Evolutionary conservation across 2,797 vertebrate genomes (phyloP).

Genomic region (Sylvia borin): DNA sequence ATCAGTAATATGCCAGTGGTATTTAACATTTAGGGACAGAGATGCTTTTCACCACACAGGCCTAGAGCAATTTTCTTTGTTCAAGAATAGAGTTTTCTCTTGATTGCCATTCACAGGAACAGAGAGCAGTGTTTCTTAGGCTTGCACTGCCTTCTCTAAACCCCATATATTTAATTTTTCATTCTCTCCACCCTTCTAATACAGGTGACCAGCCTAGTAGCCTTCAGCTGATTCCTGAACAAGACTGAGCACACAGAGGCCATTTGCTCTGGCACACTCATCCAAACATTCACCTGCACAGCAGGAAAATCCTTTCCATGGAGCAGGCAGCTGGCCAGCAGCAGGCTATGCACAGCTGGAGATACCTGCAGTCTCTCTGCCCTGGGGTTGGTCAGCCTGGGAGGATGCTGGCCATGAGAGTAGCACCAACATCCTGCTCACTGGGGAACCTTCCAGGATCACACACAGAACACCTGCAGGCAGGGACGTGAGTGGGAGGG

Average conservation of each 20-base stretch:
- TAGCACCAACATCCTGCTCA: background rate
- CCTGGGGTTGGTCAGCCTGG: background rate
- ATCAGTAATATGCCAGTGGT: background rate
- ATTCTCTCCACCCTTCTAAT: background rate
- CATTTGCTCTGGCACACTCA: background rate
- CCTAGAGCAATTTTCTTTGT: background rate
- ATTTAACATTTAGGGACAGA: slow-evolving; percentile 30
- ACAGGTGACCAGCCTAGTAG: background rate
- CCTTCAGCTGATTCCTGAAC: background rate
- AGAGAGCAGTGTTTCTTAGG: background rate
- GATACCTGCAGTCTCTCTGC: background rate
- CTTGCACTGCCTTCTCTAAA: background rate
- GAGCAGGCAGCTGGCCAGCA: background rate
- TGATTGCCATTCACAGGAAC: background rate
- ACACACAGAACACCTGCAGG: background rate
- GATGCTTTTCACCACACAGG: background rate
- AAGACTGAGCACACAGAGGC: background rate
- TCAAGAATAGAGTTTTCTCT: background rate
- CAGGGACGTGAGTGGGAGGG: background rate
- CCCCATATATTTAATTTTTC: background rate
- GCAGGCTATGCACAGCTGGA: background rate
- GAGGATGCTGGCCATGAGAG: background rate
- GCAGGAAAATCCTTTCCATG: background rate
- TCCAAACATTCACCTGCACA: background rate
- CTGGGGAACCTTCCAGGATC: background rate